Base-by-base conservation (phyloP, 2,888 invertebrate species). In the Rosalia funebris region DNA sequence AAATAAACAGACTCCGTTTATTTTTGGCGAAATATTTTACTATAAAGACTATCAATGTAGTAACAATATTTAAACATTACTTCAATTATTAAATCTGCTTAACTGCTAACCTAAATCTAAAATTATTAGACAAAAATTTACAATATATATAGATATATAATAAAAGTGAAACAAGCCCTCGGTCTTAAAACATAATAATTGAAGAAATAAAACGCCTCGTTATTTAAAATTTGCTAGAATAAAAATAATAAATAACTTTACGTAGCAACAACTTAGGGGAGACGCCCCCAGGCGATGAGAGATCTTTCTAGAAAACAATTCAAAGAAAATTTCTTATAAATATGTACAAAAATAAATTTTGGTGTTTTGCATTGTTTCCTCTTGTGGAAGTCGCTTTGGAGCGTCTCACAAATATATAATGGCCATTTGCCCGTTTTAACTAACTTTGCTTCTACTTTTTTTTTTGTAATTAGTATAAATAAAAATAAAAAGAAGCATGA, bases 51-150 rank as follows among this genome's bases (percentile, higher is more conserved):
- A 73, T 73, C 61, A 72, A 73, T 71, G 67, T 72, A 75, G 70
- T 75, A 76, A 76, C 76, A 76, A 74, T 72, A 73, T 71, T 68
- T 72, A 71, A 72, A 72, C 61, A 70, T 69, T 70, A 70, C 68
- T 63, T 69, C 66, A 68, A 60, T 69, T 62, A 63, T 62, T 66
- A 63, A 66, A 66, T 68, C 62, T 63, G 47, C 59, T 57, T 63
- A 58, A 25, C 25, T 46, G 14, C 59, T 57, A 57, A 61, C 53
- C 31, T 62, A 53, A 53, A 44, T 5, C 17, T 25, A 50, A 50
- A 37, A 39, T 20, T 34, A 34, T 7, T 34, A 63, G 59, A 60
- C 37, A 46, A 54, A 58, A 63, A 63, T 66, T 48, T 66, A 63
- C 62, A 63, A 39, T 46, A 55, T 20, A 14, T 25, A 20, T 52